Percentiles rank a stretch among this genome's conserved stretches.
These are phyloP conservation scores for Pheosia tremula DNA, from an alignment of 2,888 invertebrate species.

Conservation along the genomic window DNA sequence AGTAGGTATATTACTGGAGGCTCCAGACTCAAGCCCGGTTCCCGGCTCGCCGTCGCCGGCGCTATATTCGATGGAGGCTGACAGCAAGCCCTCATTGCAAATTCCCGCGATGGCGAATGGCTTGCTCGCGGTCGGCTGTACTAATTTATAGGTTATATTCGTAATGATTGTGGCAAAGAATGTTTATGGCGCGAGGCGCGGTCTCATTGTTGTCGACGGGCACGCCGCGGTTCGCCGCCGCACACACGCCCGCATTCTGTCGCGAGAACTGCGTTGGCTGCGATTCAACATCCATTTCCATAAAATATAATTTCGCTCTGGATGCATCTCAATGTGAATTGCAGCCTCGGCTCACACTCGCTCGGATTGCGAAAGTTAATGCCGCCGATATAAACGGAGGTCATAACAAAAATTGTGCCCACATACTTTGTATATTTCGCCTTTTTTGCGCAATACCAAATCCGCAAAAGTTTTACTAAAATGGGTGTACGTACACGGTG, in stretches of 20 bases:
- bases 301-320: slow-evolving; percentile 75
- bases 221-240: slow-evolving; percentile 61
- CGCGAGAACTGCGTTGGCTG: slow-evolving; percentile 65
- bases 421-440: slow-evolving; percentile 17
- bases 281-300: slow-evolving; percentile 78
- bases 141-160: slow-evolving; percentile 82
- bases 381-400: slow-evolving; percentile 46
- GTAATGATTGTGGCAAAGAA: slow-evolving; percentile 80
- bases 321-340: slow-evolving; percentile 66
- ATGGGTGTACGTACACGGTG: slow-evolving; percentile 51
- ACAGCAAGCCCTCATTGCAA: slow-evolving; percentile 59
- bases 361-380: slow-evolving; percentile 55
- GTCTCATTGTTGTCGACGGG: slow-evolving; percentile 78
- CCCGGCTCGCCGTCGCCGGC: slow-evolving; percentile 38
- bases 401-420: slow-evolving; percentile 38
- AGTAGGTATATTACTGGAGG: no score
- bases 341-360: slow-evolving; percentile 46
- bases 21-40: slow-evolving; percentile 11
- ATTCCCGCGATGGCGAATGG: slow-evolving; percentile 62
- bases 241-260: slow-evolving; percentile 74
- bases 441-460: slow-evolving; percentile 49
- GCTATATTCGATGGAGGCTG: slow-evolving; percentile 51
- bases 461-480: slow-evolving; percentile 49
- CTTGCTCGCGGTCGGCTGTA: slow-evolving; percentile 65
- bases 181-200: slow-evolving; percentile 80